Evolutionary conservation across 37 sponge, comb jelly and placozoan species (phyloP).

Genomic region (Corticium candelabrum): DNA sequence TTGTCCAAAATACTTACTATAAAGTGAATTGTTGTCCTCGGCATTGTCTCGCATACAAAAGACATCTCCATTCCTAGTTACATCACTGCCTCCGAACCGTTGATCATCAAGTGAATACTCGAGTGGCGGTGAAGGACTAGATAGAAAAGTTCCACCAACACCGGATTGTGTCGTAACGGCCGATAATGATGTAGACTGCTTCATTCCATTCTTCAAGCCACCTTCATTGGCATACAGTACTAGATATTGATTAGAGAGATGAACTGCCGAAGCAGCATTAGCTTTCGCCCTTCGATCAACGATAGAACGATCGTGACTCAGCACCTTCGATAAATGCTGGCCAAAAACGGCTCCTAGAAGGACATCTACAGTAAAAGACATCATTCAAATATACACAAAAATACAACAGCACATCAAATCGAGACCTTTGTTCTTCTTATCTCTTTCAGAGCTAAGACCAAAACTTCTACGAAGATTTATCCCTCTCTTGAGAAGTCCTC

Average conservation of each 20-base stretch:
- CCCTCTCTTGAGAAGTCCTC: neutral
- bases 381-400: neutral
- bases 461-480: neutral
- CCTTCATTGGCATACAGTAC: too few relatives aligned
- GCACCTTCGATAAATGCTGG: constrained; percentile 26
- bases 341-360: constrained; percentile 30
- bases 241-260: neutral
- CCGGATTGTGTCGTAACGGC: neutral
- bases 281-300: too few relatives aligned
- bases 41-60: neutral
- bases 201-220: neutral
- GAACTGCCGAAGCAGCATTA: neutral
- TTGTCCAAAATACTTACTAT: too few relatives aligned
- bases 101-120: constrained; percentile 38
- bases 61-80: too few relatives aligned
- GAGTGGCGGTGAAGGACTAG: constrained; percentile 29
- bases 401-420: too few relatives aligned
- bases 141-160: constrained; percentile 79
- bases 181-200: neutral
- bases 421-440: neutral
- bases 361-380: neutral
- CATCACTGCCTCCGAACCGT: too few relatives aligned
- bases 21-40: too few relatives aligned
- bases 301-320: constrained; percentile 10
- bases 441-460: too few relatives aligned